Evolutionary conservation across 2,888 invertebrate genomes (phyloP).

Genomic region (Eretmocerus hayati): DNA sequence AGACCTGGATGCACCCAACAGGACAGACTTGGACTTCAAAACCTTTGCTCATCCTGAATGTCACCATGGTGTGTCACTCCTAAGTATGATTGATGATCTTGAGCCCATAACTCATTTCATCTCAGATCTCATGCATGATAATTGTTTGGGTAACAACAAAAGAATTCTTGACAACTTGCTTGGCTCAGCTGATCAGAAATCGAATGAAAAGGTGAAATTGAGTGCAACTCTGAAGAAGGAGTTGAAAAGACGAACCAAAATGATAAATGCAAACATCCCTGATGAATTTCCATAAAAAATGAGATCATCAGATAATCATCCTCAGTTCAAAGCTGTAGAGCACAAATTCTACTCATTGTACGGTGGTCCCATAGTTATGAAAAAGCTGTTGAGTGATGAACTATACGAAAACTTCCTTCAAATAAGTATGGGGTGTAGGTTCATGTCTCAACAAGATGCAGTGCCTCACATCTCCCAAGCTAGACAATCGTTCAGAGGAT

Average conservation of each 20-base stretch:
- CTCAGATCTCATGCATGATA: conserved; percentile 16
- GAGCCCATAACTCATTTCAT: conserved; percentile 14
- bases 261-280: conserved; percentile 13
- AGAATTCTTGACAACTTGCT: conserved; percentile 6
- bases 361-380: conserved; percentile 26
- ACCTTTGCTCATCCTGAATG: background rate
- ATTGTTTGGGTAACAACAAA: conserved; percentile 10
- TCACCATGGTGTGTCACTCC: background rate
- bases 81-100: background rate
- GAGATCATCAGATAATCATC: conserved; percentile 5
- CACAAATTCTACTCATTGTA: conserved; percentile 21
- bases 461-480: background rate
- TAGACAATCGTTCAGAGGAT: no score
- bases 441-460: conserved; percentile 1
- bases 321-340: conserved; percentile 22
- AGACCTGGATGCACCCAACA: background rate
- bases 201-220: background rate
- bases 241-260: conserved; percentile 2
- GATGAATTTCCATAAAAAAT: conserved; percentile 21
- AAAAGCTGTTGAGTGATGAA: conserved; percentile 10
- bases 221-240: background rate
- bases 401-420: conserved; percentile 18
- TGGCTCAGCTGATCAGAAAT: background rate
- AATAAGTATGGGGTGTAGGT: conserved; percentile 6
- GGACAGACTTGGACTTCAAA: background rate